Percentiles rank a stretch among this genome's conserved stretches.
Conservation (phyloP, 2,888 invertebrate species). For the Cremastobaeus sp. region DNA sequence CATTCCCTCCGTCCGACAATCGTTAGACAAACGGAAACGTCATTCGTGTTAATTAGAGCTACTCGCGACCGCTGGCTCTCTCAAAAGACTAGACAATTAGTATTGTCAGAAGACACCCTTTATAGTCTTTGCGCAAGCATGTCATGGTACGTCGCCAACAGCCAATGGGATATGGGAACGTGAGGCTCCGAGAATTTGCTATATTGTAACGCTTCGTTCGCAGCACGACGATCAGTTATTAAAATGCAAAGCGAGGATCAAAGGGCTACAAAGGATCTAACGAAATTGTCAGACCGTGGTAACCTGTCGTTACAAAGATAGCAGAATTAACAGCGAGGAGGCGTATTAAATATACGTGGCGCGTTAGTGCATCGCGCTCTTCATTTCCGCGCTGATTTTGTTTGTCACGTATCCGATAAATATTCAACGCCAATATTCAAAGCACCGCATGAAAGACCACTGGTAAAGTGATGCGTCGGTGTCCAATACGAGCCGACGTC, state of each 20-base stretch:
- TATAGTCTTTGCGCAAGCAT: conserved; percentile 35
- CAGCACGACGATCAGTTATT: conserved; percentile 65
- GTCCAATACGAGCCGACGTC: conserved; percentile 3
- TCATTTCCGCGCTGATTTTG: conserved; percentile 45
- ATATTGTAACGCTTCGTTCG: conserved; percentile 47
- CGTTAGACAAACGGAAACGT: conserved; percentile 65
- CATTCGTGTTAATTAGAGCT: conserved; percentile 66
- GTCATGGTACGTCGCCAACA: conserved; percentile 32
- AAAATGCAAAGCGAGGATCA: conserved; percentile 73
- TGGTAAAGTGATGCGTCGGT: conserved; percentile 10
- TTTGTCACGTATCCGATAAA: conserved; percentile 49
- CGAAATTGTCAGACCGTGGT: conserved; percentile 57
- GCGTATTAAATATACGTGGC: conserved; percentile 32
- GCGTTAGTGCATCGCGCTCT: conserved; percentile 14
- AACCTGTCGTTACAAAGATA: conserved; percentile 53
- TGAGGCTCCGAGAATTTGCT: conserved; percentile 22
- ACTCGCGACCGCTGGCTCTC: conserved; percentile 39
- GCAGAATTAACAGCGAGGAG: conserved; percentile 39
- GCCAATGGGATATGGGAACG: conserved; percentile 43
- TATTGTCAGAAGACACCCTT: conserved; percentile 63
- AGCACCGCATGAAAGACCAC: conserved; percentile 12
- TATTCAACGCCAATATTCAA: conserved; percentile 42
- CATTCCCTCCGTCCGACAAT: conserved; percentile 55
- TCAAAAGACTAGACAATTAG: conserved; percentile 64
- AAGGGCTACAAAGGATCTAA: conserved; percentile 68